Conservation (phyloP, 2,797 vertebrate species). For the Sebastes matsubarae region DNA sequence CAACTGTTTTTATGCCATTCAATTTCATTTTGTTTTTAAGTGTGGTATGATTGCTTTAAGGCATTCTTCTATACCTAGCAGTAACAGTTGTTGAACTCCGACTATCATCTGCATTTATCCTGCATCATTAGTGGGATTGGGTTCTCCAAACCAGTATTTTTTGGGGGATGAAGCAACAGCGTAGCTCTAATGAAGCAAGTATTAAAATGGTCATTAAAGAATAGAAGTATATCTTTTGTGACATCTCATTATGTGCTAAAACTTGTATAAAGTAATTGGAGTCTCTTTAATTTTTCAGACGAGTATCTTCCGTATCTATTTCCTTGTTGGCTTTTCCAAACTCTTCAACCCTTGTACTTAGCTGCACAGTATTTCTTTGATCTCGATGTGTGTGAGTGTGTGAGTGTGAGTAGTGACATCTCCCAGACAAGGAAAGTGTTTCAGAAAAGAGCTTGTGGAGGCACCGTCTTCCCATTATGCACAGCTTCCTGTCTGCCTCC, state of each 20-base stretch:
- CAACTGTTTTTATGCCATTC: too few species aligned
- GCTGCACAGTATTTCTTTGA: slow-evolving; percentile 40
- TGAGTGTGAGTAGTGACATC: slow-evolving; percentile 30
- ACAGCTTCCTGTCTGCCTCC: slow-evolving; percentile 64
- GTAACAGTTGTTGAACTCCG: neutral
- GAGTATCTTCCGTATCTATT: slow-evolving; percentile 6
- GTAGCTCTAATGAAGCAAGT: neutral
- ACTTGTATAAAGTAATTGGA: neutral
- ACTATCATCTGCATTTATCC: neutral
- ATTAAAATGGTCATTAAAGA: neutral
- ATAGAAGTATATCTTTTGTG: neutral
- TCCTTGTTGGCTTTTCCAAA: slow-evolving; percentile 29
- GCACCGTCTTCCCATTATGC: slow-evolving; percentile 47
- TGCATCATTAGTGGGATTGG: neutral
- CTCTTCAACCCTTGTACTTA: slow-evolving; percentile 20
- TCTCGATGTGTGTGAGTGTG: slow-evolving; percentile 14
- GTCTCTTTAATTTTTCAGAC: neutral
- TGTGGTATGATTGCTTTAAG: neutral
- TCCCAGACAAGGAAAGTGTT: slow-evolving; percentile 44
- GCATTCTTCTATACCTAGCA: neutral
- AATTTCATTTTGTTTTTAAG: neutral
- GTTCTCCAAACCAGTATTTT: neutral
- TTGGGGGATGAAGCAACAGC: neutral
- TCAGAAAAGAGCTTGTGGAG: slow-evolving; percentile 48
- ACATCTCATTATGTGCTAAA: slow-evolving; percentile 5